Conservation (phyloP, 2,888 invertebrate genomes). For the Pyrrhosoma nymphula region DNA sequence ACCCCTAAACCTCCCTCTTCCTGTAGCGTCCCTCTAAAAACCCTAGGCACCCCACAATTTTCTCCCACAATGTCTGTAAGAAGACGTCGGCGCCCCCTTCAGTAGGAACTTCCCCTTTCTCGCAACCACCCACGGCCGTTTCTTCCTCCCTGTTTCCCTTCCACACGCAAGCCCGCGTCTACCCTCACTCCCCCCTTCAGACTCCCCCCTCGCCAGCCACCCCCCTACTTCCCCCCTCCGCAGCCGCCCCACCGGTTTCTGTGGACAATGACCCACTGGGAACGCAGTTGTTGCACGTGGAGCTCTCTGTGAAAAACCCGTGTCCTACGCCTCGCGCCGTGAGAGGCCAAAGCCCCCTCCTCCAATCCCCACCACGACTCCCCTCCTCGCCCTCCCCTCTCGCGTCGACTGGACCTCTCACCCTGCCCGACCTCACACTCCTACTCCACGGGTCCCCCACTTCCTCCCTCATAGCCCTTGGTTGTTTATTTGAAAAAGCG, state of each 20-base stretch:
- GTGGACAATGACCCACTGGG: constrained; percentile 63
- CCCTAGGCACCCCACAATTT: too few relatives aligned
- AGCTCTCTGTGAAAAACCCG: neutral
- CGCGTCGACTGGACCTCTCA: neutral
- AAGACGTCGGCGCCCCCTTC: neutral
- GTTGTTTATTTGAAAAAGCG: too few relatives aligned
- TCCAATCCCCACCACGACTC: neutral
- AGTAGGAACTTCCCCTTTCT: neutral
- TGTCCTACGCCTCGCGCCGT: constrained; percentile 44
- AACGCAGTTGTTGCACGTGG: constrained; percentile 61
- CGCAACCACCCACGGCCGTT: neutral
- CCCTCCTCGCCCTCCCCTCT: neutral
- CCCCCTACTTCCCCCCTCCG: neutral
- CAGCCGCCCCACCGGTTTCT: constrained; percentile 20
- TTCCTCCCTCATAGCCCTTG: neutral
- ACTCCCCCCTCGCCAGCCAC: neutral
- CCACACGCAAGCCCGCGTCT: neutral
- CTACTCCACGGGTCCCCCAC: neutral
- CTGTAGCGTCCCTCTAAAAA: too few relatives aligned
- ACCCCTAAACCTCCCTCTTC: too few relatives aligned
- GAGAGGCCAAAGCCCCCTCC: neutral
- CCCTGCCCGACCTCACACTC: neutral
- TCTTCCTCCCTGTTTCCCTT: neutral
- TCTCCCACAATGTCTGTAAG: neutral
- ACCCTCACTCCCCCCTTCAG: neutral